Base-by-base conservation (phyloP, 2,113 vertebrate species). In the Syngnathus typhle region DNA sequence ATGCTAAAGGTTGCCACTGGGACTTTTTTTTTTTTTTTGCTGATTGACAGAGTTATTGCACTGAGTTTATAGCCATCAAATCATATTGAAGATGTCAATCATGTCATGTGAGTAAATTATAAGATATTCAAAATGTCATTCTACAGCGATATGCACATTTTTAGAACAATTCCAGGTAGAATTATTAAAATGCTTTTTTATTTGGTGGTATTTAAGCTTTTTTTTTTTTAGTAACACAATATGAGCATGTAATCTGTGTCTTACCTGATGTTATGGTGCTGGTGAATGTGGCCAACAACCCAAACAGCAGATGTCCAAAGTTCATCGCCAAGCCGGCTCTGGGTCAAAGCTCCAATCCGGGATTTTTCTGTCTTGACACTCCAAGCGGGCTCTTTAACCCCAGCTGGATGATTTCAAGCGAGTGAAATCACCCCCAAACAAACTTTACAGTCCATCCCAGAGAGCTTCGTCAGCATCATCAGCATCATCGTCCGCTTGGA, bases 201-300 rank as follows among this genome's bases (percentile, higher is more conserved):
- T 8, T 8, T 21, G 51, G n/a, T n/a, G 19, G 19, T 8, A n/a
- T n/a, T 52, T 11, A n/a, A 21, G n/a, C 19, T 11, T 6, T 51
- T 27, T 27, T 27, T 32, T 32, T 32, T 32, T 32, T 32, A 2
- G 27, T 32, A 21, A 21, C 51, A 21, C 18, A 44, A 6, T 75
- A 4, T 32, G 46, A 6, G 16, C 1, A 21, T 52, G 49, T 9
- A 52, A 52, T 7, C 7, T 5, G 15, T 15, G 44, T 1, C 84
- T 84, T 86, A 89, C 88, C 88, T 84, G 86, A 84, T 59, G 77
- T 21, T 58, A 81, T 69, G 76, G 63, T 39, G 71, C 77, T 37
- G 71, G 79, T 69, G 73, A 80, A 67, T 60, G 79, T 65, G 65
- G 69, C 27, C 55, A 58, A 44, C 60, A 44, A 62, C 39, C 21